Evolutionary conservation across 2,113 vertebrate species (phyloP).

Genomic region (Otus sunia): DNA sequence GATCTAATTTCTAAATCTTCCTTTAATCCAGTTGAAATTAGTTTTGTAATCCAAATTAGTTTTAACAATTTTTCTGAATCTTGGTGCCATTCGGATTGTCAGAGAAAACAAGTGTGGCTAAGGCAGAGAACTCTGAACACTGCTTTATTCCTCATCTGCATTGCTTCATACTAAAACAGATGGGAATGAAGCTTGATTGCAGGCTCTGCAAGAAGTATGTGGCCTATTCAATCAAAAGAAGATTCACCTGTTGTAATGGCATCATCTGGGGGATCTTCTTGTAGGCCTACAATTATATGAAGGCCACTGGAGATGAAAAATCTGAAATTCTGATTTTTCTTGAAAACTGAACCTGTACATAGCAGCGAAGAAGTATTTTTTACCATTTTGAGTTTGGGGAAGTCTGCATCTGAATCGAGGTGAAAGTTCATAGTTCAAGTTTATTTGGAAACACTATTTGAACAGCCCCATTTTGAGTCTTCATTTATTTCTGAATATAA

Average conservation of each 20-base stretch:
- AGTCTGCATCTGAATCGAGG: neutral
- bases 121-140: neutral
- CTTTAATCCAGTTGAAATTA: slow-evolving; percentile 20
- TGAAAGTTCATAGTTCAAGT: neutral
- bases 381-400: neutral
- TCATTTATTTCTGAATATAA: neutral
- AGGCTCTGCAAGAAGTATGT: neutral
- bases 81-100: neutral
- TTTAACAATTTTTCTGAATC: neutral
- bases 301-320: neutral
- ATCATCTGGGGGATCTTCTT: neutral
- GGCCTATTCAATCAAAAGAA: neutral
- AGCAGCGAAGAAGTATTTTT: neutral
- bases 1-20: neutral
- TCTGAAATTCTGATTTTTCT: neutral
- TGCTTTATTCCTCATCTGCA: neutral
- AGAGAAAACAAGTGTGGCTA: neutral
- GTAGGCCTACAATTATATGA: neutral
- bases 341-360: neutral
- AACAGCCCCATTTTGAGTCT: neutral
- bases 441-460: neutral
- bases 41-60: neutral
- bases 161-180: neutral
- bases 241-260: neutral
- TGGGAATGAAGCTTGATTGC: neutral